Evolutionary conservation across 1,140 invertebrate genomes (phyloP).

Genomic region (Drosophila grimshawi): DNA sequence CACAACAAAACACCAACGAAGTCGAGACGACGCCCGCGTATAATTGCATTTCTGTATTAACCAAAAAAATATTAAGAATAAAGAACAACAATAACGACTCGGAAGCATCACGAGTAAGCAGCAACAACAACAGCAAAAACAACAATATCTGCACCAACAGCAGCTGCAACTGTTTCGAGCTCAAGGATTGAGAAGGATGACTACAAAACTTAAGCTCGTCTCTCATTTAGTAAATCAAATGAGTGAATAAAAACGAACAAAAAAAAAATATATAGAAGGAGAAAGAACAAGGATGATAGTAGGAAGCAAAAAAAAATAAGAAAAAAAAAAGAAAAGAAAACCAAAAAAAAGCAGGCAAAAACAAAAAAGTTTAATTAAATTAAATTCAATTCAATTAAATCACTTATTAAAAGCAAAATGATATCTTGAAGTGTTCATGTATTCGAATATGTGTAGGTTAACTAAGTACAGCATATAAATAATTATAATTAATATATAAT

Average conservation of each 20-base stretch:
- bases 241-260: conserved; percentile 13
- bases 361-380: conserved; percentile 71
- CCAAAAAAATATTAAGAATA: conserved; percentile 1
- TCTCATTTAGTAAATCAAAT: conserved; percentile 24
- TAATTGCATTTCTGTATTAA: conserved; percentile 84
- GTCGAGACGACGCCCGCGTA: conserved; percentile 81
- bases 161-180: conserved; percentile 42
- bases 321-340: conserved; percentile 8
- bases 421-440: conserved; percentile 82
- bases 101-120: conserved; percentile 15
- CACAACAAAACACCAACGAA: conserved; percentile 75
- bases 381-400: conserved; percentile 78
- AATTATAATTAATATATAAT: conserved; percentile 52
- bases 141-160: not conserved
- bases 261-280: not conserved
- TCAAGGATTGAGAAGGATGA: not conserved
- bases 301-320: conserved; percentile 11
- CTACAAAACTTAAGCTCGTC: not conserved
- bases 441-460: conserved; percentile 81
- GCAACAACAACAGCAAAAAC: conserved; percentile 16
- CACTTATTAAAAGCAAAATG: conserved; percentile 72
- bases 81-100: conserved; percentile 23
- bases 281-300: conserved; percentile 4
- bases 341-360: conserved; percentile 29
- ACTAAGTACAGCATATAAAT: conserved; percentile 74